Base-by-base conservation (phyloP, 1,140 invertebrate genomes). In the Potamilus streckersoni region DNA sequence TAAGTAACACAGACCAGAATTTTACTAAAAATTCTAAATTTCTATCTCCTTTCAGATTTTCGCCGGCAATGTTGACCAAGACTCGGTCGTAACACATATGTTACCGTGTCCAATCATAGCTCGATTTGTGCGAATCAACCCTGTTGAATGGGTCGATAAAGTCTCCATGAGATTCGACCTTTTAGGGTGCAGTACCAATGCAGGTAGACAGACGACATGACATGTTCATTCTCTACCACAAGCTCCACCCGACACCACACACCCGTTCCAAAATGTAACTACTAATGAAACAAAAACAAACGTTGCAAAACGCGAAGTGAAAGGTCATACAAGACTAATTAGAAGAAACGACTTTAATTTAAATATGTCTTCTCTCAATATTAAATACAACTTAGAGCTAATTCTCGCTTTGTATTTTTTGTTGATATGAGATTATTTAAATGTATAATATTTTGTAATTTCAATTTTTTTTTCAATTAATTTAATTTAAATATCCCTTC, bases 121-220 rank as follows among this genome's bases (percentile, higher is more conserved):
- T 19, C 74, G 73, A 20, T 83, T 73, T 73, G 55, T 83, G 19
- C 68, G 80, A 6, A 76, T 83, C 6, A 73, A 81, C 23, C 82
- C 82, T 8, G 59, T 77, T 13, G 73, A 55, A 17, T 83, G 80
- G 80, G 62, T 69, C 2, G 38, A 65, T 31, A 64, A 79, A 58
- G 72, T 82, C 11, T 63, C 73, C 16, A 58, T 83, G 58, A 60
- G 82, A 62, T 80, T 82, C 63, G 82, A 82, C 61, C 59, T 80
- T 16, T 59, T 80, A n/a, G 82, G 82, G 5, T 83, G 82, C 67
- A 76, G 85, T 11, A 65, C 74, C 16, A 23, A 57, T 13, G 58
- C 73, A 59, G 58, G 69, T 73, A 49, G 38, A 49, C 38, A 49
- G 38, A 49, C 38, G 11, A 49, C 38, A 49, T 49, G 38, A 49